A percentile compares a stretch with the other conserved stretches of the same genome.
phyloP scores from a whole-genome alignment of 2,888 invertebrate genomes.

The Yponomeuta malinellus region DNA sequence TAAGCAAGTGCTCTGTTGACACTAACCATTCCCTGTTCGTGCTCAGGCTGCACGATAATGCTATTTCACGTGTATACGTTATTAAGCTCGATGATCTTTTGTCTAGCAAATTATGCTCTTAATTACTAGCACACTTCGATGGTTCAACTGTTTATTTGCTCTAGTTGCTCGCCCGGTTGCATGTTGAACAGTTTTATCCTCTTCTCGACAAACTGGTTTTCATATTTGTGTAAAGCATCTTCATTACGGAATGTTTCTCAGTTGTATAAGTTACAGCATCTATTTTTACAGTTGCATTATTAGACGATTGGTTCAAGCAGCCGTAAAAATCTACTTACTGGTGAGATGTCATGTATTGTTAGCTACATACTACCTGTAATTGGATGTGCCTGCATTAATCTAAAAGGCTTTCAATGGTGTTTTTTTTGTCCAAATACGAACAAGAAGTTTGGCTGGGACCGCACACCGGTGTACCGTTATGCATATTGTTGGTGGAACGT shows the following conservation, averaged over 20 bases:
- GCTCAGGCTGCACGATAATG: conserved; percentile 25
- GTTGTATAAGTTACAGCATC: background rate
- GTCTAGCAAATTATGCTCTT: conserved; percentile 6
- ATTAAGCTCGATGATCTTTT: conserved; percentile 18
- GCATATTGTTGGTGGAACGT: conserved; percentile 55
- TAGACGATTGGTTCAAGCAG: conserved; percentile 15
- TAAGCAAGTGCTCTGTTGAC: conserved; percentile 19
- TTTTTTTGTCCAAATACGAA: conserved; percentile 44
- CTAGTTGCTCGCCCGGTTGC: conserved; percentile 7
- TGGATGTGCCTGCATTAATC: conserved; percentile 36
- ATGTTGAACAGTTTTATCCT: conserved; percentile 5
- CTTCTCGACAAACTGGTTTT: background rate
- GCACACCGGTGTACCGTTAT: conserved; percentile 46
- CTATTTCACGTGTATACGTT: conserved; percentile 16
- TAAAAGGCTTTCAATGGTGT: conserved; percentile 46
- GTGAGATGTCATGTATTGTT: conserved; percentile 38
- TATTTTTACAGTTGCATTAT: background rate
- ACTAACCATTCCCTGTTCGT: conserved; percentile 28
- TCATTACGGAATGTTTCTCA: background rate
- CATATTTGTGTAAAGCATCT: background rate
- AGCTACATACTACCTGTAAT: conserved; percentile 52
- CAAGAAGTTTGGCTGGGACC: conserved; percentile 10
- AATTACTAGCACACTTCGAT: conserved; percentile 10
- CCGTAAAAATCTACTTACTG: conserved; percentile 34
- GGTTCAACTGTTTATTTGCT: conserved; percentile 13